Base-by-base conservation (phyloP, 2,113 vertebrate genomes). In the Chelonoidis abingdonii region DNA sequence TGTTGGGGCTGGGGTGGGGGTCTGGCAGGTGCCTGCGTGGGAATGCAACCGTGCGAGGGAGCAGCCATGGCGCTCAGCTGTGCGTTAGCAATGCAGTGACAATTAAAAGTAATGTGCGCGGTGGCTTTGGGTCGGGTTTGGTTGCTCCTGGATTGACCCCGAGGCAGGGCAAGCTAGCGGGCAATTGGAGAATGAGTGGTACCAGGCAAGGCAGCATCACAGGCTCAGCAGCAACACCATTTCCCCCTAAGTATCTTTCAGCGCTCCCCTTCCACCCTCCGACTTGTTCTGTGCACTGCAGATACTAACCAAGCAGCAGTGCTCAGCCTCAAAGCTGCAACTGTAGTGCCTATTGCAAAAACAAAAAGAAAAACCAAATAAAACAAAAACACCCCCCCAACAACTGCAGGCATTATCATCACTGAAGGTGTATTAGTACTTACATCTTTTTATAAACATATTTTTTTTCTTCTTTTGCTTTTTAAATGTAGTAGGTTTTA, bases 251-350 rank as follows among this genome's bases (percentile, higher is more conserved):
- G 93, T 79, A 1, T 76, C 81, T 10, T 75, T 85, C 56, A 6
- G 89, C 80, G 2, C 86, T 75, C 92, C 76, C 78, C 57, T 27
- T 54, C 79, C 54, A 31, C 81, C 75, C 65, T 79, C 89, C 10
- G 87, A 62, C 1, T 57, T 84, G 29, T 90, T 53, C 59, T 79
- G 87, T 69, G 4, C 91, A 80, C 97, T 97, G 98, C 98, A 47
- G 98, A 95, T 84, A 72, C 95, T 93, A 54, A 85, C 93, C 82
- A 4, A 25, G 92, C 96, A 92, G 94, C 92, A 47, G 44, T 80
- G 94, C 94, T 96, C 92, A 19, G 95, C 95, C 92, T 65, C 13
- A 52, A 57, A 90, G 89, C 96, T 95, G 96, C 95, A 91, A 2
- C 89, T 87, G 10, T 87, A 22, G 24, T 81, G 90, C 83, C 54